Evolutionary conservation across 2,888 invertebrate genomes (phyloP).

Genomic region (Cantharis lateralis): DNA sequence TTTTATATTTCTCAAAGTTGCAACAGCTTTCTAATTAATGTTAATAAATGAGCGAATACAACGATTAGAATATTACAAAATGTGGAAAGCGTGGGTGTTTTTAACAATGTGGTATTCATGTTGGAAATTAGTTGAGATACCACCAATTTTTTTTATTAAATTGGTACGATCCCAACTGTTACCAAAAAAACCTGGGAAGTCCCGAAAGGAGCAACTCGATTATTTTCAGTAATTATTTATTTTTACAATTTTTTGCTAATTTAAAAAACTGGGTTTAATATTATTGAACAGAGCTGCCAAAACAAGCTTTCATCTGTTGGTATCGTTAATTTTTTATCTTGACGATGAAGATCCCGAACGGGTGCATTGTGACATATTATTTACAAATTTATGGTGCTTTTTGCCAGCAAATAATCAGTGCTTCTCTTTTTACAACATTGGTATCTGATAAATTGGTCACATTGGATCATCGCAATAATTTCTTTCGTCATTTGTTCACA

Average conservation of each 20-base stretch:
- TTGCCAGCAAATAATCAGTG: background rate
- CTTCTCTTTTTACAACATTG: background rate
- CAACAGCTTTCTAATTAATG: conserved; percentile 23
- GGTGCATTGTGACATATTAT: background rate
- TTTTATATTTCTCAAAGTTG: conserved; percentile 2
- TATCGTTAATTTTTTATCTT: background rate
- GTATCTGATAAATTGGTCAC: background rate
- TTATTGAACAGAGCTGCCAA: background rate
- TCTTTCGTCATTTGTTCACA: background rate
- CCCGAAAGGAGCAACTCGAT: background rate
- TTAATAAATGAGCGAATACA: conserved; percentile 19
- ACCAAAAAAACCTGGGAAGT: background rate
- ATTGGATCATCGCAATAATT: background rate
- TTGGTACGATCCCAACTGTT: background rate
- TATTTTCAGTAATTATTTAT: background rate
- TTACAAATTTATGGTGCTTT: background rate
- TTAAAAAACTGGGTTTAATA: background rate
- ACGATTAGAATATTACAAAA: conserved; percentile 24
- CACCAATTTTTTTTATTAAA: background rate
- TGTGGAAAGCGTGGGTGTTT: conserved; percentile 27
- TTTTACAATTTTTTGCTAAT: background rate
- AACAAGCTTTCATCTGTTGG: background rate
- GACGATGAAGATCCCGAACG: background rate
- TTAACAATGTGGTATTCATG: conserved; percentile 21
- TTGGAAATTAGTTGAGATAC: background rate